These are phyloP conservation scores for Pardosa pseudoannulata DNA, from an alignment of 2,888 invertebrate genomes.

Conservation along the genomic window DNA sequence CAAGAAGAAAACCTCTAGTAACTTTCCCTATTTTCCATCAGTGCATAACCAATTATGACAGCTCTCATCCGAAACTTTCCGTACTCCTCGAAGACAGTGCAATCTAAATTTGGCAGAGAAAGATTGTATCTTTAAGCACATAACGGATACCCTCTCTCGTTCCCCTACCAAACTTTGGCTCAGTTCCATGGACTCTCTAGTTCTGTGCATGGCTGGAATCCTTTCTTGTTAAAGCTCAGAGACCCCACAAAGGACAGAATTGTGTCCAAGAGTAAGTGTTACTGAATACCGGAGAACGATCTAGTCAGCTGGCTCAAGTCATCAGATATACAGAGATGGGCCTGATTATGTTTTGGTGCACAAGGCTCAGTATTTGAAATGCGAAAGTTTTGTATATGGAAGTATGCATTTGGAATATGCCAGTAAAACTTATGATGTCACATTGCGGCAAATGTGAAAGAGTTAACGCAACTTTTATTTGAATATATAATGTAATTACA, in stretches of 20 bases:
- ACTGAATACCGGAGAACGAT: neutral
- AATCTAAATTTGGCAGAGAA: slow-evolving; percentile 71
- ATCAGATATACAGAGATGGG: slow-evolving; percentile 30
- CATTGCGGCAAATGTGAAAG: no score
- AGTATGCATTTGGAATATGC: no score
- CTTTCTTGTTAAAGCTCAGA: slow-evolving; percentile 50
- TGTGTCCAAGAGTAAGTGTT: slow-evolving; percentile 18
- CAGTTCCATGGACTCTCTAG: slow-evolving; percentile 28
- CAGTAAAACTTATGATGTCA: no score
- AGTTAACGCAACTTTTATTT: no score
- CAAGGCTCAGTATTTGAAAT: neutral
- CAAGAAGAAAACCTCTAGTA: neutral
- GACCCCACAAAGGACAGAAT: slow-evolving; percentile 38
- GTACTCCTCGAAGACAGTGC: slow-evolving; percentile 17
- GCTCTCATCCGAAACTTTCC: slow-evolving; percentile 25
- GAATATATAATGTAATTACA: no score
- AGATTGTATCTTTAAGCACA: slow-evolving; percentile 69
- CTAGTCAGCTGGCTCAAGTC: slow-evolving; percentile 43
- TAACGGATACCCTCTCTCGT: slow-evolving; percentile 47
- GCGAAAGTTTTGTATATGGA: no score
- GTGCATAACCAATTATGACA: slow-evolving; percentile 69
- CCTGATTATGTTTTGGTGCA: slow-evolving; percentile 14
- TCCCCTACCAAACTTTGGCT: slow-evolving; percentile 30
- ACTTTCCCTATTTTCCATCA: neutral
- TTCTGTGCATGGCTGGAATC: slow-evolving; percentile 29